phyloP scores from a whole-genome alignment of 2,113 vertebrate species.

The Ranitomeya variabilis region DNA sequence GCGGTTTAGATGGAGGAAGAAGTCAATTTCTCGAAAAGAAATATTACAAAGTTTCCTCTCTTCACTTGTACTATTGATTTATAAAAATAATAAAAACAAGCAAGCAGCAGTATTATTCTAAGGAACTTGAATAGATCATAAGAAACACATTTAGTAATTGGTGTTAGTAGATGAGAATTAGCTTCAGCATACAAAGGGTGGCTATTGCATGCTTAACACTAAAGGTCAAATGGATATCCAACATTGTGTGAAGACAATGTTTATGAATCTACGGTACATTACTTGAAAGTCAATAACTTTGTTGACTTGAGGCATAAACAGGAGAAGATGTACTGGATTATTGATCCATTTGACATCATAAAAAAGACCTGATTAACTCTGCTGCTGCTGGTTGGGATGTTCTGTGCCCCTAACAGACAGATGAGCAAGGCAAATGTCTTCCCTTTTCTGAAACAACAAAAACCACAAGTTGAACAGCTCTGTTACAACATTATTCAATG shows the following conservation, averaged over 20 bases:
- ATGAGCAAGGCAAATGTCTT: neutral
- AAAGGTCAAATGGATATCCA: slow-evolving; percentile 28
- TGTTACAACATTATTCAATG: neutral
- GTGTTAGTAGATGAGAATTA: neutral
- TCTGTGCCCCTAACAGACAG: neutral
- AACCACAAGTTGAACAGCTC: neutral
- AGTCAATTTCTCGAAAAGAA: too few species aligned
- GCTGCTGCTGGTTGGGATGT: slow-evolving; percentile 4
- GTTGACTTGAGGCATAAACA: slow-evolving; percentile 48
- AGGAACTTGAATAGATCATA: neutral
- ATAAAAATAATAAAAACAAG: too few species aligned
- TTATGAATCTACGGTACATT: slow-evolving; percentile 34
- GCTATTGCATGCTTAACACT: neutral
- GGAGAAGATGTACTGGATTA: slow-evolving; percentile 47
- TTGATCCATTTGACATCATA: slow-evolving; percentile 47
- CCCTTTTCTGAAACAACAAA: neutral
- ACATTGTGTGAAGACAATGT: slow-evolving; percentile 13
- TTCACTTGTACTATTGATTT: too few species aligned
- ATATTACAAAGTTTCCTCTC: too few species aligned
- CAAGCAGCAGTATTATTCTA: too few species aligned
- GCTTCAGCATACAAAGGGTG: neutral
- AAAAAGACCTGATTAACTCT: slow-evolving; percentile 42
- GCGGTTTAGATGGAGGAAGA: too few species aligned
- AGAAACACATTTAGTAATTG: neutral
- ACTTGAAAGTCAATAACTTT: slow-evolving; percentile 49